Conservation (phyloP, 2,888 invertebrate species). For the Apodemia mormo region DNA sequence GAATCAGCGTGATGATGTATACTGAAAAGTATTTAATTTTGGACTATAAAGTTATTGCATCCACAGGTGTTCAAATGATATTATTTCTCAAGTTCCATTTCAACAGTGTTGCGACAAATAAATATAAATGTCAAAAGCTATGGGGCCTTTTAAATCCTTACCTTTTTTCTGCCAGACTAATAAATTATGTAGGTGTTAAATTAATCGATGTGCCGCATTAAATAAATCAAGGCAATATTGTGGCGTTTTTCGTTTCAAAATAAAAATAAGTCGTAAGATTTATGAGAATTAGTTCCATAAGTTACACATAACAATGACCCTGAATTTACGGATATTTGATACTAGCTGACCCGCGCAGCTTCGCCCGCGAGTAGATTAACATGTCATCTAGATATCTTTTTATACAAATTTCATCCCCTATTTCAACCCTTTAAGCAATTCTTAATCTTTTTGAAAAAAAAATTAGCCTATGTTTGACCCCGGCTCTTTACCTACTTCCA, state of each 20-base stretch:
- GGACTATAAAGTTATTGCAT: not conserved
- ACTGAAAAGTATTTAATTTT: not conserved
- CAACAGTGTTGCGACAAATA: not conserved
- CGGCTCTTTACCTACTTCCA: no score
- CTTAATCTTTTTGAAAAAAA: no score
- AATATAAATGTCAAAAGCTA: not conserved
- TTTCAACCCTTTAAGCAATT: no score
- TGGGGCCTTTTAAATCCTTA: not conserved
- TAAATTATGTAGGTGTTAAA: constrained; percentile 7
- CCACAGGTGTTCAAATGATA: not conserved
- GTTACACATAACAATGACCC: constrained; percentile 19
- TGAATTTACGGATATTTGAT: constrained; percentile 2
- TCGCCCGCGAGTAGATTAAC: no score
- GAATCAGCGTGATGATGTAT: no score
- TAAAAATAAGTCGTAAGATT: not conserved
- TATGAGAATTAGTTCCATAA: constrained; percentile 2
- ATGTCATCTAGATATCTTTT: no score
- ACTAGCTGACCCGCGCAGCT: not conserved
- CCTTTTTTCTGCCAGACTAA: not conserved
- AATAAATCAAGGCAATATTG: not conserved
- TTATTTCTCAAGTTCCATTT: not conserved
- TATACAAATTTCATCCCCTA: no score
- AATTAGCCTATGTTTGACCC: no score
- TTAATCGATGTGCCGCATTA: not conserved
- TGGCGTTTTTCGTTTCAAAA: constrained; percentile 1